phyloP scores from a whole-genome alignment of 30 jellyfish, hydroid and myxozoan species.

The Aurelia aurita region DNA sequence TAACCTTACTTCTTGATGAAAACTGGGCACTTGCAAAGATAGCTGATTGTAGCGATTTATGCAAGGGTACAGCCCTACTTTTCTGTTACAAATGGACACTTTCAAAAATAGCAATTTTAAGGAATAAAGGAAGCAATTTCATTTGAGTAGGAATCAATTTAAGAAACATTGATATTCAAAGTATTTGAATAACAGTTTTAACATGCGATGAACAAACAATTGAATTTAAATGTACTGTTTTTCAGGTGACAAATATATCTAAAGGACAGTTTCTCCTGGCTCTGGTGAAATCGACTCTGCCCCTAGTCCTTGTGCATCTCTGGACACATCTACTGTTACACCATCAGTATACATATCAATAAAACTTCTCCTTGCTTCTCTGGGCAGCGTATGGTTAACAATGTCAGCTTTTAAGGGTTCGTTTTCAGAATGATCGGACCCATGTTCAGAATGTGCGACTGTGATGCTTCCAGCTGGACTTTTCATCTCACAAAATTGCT shows the following conservation, averaged over 20 bases:
- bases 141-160: too few species aligned
- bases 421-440: slow-evolving; percentile 29
- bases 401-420: slow-evolving; percentile 57
- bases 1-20: neutral
- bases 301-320: neutral
- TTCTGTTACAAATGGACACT: neutral
- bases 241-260: neutral
- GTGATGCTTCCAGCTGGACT: slow-evolving; percentile 65
- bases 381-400: slow-evolving; percentile 35
- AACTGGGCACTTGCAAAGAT: neutral
- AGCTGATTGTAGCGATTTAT: neutral
- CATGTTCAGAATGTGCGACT: slow-evolving; percentile 1
- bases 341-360: slow-evolving; percentile 63
- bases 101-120: too few species aligned
- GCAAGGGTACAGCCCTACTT: neutral
- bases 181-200: too few species aligned
- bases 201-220: too few species aligned
- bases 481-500: slow-evolving; percentile 26
- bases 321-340: neutral
- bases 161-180: too few species aligned
- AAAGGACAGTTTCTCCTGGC: neutral
- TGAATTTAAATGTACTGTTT: too few species aligned
- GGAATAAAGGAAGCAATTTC: too few species aligned
- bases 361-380: slow-evolving; percentile 22
- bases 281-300: neutral